A percentile compares a stretch with the other conserved stretches of the same genome.
Conservation (phyloP, 2,888 invertebrate genomes). For the Calameuta pallipes region DNA sequence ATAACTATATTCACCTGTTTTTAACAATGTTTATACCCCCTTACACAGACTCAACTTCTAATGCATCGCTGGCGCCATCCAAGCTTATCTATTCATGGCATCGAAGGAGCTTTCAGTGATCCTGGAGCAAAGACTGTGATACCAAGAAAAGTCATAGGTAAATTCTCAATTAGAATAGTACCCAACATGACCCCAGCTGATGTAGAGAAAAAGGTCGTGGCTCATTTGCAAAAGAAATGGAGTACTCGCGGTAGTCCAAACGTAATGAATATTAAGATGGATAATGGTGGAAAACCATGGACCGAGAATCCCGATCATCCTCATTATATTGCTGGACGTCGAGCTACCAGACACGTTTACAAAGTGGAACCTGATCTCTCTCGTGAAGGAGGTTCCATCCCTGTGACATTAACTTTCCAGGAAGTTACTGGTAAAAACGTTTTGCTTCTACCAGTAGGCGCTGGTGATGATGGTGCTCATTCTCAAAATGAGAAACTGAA, state of each 20-base stretch:
- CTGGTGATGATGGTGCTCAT: constrained; percentile 97
- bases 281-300: constrained; percentile 90
- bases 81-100: constrained; percentile 92
- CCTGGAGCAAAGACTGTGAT: constrained; percentile 96
- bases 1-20: constrained; percentile 13
- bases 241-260: constrained; percentile 85
- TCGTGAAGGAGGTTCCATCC: constrained; percentile 97
- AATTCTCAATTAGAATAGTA: constrained; percentile 97
- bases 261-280: constrained; percentile 76
- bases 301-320: constrained; percentile 92
- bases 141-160: constrained; percentile 92
- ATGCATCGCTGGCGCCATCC: constrained; percentile 98
- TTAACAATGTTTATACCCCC: background rate
- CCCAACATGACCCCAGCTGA: constrained; percentile 90
- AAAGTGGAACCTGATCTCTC: constrained; percentile 93
- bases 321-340: constrained; percentile 90
- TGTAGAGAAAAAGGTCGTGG: constrained; percentile 82
- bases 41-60: constrained; percentile 75
- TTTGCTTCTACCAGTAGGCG: constrained; percentile 93
- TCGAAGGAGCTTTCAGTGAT: constrained; percentile 95
- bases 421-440: constrained; percentile 94
- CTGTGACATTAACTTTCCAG: constrained; percentile 93
- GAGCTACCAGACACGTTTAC: constrained; percentile 86
- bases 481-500: constrained; percentile 99
- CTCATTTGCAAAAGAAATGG: constrained; percentile 83